Base-by-base conservation (phyloP, 2,113 vertebrate genomes). In the Indri indri region DNA sequence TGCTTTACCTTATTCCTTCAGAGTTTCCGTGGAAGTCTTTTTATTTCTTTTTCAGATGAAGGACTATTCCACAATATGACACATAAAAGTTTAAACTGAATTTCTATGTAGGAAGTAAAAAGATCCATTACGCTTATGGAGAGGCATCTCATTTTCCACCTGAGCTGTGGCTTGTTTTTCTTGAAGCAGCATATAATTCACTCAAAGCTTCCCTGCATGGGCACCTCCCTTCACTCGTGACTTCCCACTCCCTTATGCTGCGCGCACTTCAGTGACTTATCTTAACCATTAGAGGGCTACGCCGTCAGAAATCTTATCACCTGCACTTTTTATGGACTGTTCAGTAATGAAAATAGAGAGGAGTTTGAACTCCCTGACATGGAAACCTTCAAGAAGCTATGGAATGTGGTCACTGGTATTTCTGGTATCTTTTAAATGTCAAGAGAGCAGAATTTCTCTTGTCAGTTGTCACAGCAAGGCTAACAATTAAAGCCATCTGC, bases 401-500 rank as follows among this genome's bases (percentile, higher is more conserved):
- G 98, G 98, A 99, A 99, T 99, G 98, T 71, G 97, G 95, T 97
- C 95, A 89, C 97, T 97, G 98, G 98, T 98, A 99, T 99, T 98
- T 99, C 98, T 98, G 98, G 98, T 99, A 99, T 99, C 98, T 98
- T 98, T 98, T 98, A 98, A 98, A 98, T 98, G 98, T 99, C 98
- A 98, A 98, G 98, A 98, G 98, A 98, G 98, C 98, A 99, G 97
- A 98, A 98, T 98, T 99, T 98, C 98, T 98, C 98, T 98, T 98
- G 98, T 99, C 98, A 98, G 98, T 98, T 98, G 98, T 99, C 99
- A 98, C 98, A 98, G 97, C 68, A 96, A 98, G 98, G 98, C 96
- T 98, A 98, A 98, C 98, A 99, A 98, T 99, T 98, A 98, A 97
- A 99, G 98, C 98, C 99, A 99, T 99, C 99, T 99, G 99, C 98